Percentiles rank a stretch among this genome's conserved stretches.
Conservation (phyloP, 2,113 vertebrate genomes). For the Stigmatopora argus region DNA sequence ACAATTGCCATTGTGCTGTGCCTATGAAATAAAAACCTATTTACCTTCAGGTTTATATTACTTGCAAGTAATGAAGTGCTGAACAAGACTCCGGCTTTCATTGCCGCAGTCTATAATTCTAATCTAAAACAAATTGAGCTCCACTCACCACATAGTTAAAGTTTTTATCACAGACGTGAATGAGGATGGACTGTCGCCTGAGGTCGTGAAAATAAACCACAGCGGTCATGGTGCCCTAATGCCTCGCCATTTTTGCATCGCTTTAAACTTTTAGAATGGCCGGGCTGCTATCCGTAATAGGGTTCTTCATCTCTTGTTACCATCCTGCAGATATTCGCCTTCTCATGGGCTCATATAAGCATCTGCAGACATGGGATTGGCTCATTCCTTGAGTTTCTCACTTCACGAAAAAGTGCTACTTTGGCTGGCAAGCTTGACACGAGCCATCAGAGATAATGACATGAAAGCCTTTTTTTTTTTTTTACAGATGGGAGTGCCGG, state of each 20-base stretch:
- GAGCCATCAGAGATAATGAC: slow-evolving; percentile 47
- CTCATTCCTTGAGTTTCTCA: slow-evolving; percentile 55
- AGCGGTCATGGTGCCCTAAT: slow-evolving; percentile 19
- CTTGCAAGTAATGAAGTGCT: background rate
- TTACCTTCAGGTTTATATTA: background rate
- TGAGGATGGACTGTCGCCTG: slow-evolving; percentile 23
- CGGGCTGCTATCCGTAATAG: slow-evolving; percentile 44
- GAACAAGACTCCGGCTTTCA: background rate
- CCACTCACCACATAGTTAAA: background rate
- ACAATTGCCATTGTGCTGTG: too few species aligned
- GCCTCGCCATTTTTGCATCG: slow-evolving; percentile 15
- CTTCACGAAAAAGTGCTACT: slow-evolving; percentile 39
- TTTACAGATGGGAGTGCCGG: background rate
- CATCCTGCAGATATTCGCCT: slow-evolving; percentile 46
- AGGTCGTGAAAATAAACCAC: slow-evolving; percentile 25
- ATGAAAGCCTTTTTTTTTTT: slow-evolving; percentile 23
- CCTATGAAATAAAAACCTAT: too few species aligned
- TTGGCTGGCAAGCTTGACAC: slow-evolving; percentile 37
- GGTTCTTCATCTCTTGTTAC: slow-evolving; percentile 32
- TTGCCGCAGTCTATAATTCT: background rate
- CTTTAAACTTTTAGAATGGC: slow-evolving; percentile 43
- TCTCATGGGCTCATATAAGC: slow-evolving; percentile 54
- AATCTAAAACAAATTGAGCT: background rate
- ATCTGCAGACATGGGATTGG: slow-evolving; percentile 34
- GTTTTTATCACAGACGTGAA: slow-evolving; percentile 24